Evolutionary conservation across 2,113 vertebrate species (phyloP), one percentile per base, ranked within the genome.

Genomic region (Buteo buteo): DNA sequence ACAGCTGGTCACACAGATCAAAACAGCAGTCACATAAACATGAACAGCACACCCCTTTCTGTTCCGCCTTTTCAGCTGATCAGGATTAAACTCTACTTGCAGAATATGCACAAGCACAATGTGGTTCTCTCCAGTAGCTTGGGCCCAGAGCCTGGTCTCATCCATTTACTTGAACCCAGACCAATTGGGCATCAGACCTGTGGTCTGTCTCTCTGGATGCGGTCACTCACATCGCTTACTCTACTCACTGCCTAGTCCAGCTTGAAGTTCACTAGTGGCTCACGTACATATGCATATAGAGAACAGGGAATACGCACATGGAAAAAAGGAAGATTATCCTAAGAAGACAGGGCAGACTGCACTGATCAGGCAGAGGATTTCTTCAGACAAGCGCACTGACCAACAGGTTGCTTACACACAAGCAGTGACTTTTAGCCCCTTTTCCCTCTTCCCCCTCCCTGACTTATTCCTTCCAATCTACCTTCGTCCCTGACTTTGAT

Each of bases 1-100:
- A 82, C 80, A 88, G 66, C 61, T 94, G 80, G 66, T 86, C 57
- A 72, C 66, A 94, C 71, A 88, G 57, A 88, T 71, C 25, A 76
- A 94, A 88, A 54, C 14, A 86, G 38, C 1, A 0, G 47, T 40
- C 16, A 9, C 31, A 71, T 52, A 82, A 91, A 62, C 36, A 82
- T 4, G 16, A 83, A 59, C 32, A 77, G 25, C 32, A 73, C 22
- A 84, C 4, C 16, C 11, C 28, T 32, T 83, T 72, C 59, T 78
- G 16, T 87, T 90, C 13, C 8, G 45, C 10, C 14, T 78, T 84
- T 88, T 76, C 36, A 70, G 22, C 4, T 85, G 36, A 82, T 57
- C 13, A 13, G 26, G 13, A 52, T 85, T 85, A 55, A 82, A 73
- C 24, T 65, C n/a, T 69, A 14, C 38, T 25, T 78, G 31, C 45